Base-by-base conservation (phyloP, 2,797 vertebrate species). In the Phalloptychus januarius region DNA sequence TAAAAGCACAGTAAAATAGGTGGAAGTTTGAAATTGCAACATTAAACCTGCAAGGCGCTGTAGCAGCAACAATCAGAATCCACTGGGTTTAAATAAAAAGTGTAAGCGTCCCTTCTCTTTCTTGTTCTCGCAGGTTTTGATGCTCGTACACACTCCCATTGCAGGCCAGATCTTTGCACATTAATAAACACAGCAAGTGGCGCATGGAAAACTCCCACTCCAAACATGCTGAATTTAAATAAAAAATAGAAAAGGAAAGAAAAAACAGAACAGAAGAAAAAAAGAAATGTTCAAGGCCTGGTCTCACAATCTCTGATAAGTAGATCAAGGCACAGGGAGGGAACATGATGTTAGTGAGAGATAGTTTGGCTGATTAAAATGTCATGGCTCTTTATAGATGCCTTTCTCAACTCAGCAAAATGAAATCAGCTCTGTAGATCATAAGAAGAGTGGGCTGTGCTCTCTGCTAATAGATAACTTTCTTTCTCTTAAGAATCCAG, bases 341-440 rank as follows among this genome's bases (percentile, higher is more conserved):
- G 93, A 93, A 90, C 91, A 92, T 85, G 91, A 94, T 93, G 92
- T 90, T 94, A 92, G 88, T 86, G 83, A 89, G 86, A 94, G 94
- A 95, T 94, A 92, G 93, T 92, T 91, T 84, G 87, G 87, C 86
- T 94, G 93, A 94, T 94, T 94, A 93, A 93, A 94, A 95, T 92
- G 92, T 93, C 94, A 94, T 88, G 92, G 91, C 88, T 93, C 92
- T 93, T 94, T 95, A 94, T 91, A 94, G 91, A 94, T 92, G 93
- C 89, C 88, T 93, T 92, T 90, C 87, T 92, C 92, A 91, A 93
- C 89, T 95, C 92, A 93, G 94, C 94, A 93, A 89, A 94, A 94
- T 75, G 81, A 73, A 93, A 94, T 94, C 93, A 91, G 91, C 45
- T 79, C 88, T 70, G 83, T 78, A 61, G 91, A 94, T 94, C 93